Conservation (phyloP, 2,888 invertebrate species). For the Osmoderma eremita region DNA sequence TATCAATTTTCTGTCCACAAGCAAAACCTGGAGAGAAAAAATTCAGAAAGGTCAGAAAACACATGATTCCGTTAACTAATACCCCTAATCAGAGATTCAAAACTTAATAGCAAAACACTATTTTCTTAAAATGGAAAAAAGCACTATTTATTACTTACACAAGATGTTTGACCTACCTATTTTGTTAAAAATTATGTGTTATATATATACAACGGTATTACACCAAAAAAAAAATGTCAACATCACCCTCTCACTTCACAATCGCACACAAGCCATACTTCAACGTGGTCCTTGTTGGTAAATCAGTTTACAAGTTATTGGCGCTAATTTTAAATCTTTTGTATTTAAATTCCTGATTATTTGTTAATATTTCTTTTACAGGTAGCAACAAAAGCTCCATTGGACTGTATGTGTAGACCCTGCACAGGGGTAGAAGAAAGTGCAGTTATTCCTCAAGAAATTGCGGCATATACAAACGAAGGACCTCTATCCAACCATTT, state of each 20-base stretch:
- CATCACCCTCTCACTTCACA: slow-evolving; percentile 9
- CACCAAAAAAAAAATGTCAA: slow-evolving; percentile 12
- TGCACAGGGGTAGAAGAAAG: slow-evolving; percentile 90
- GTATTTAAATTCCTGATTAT: background rate
- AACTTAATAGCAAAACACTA: background rate
- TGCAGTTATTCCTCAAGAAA: slow-evolving; percentile 88
- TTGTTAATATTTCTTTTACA: slow-evolving; percentile 58
- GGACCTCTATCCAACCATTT: slow-evolving; percentile 84
- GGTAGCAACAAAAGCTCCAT: slow-evolving; percentile 91
- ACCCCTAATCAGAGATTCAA: background rate
- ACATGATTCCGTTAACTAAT: slow-evolving; percentile 2
- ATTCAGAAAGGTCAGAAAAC: slow-evolving; percentile 76
- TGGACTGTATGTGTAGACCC: slow-evolving; percentile 94
- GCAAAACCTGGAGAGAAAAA: slow-evolving; percentile 87
- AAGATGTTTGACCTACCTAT: background rate
- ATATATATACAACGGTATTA: background rate
- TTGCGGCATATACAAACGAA: slow-evolving; percentile 86
- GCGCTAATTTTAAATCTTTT: slow-evolving; percentile 40
- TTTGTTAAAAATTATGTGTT: background rate
- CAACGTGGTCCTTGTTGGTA: slow-evolving; percentile 16
- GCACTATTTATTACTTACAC: slow-evolving; percentile 2
- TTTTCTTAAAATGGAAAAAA: background rate
- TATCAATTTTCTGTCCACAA: slow-evolving; percentile 88
- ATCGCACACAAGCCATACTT: slow-evolving; percentile 21
- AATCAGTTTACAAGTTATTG: slow-evolving; percentile 1